Conservation (phyloP, 2,113 vertebrate genomes). For the Gobius niger region DNA sequence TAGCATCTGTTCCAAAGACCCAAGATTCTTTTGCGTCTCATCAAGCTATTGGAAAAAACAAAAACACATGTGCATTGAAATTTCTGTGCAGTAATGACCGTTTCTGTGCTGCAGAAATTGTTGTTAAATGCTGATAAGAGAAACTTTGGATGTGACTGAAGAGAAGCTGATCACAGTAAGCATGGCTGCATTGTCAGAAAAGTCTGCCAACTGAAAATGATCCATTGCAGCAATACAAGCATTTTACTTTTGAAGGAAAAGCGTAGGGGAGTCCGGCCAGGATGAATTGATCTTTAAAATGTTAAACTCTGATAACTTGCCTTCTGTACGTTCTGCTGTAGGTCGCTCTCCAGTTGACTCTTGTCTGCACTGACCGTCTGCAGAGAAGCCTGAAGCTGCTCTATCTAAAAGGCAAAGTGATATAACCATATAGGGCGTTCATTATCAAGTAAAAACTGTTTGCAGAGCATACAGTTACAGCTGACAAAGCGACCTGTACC, state of each 20-base stretch:
- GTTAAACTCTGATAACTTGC: constrained; percentile 16
- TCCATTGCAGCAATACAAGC: too few species aligned
- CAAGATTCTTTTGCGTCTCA: constrained; percentile 6
- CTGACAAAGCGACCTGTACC: constrained; percentile 8
- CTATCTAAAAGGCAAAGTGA: background rate
- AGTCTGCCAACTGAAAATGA: too few species aligned
- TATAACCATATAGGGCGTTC: background rate
- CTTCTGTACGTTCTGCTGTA: constrained; percentile 13
- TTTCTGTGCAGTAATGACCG: too few species aligned
- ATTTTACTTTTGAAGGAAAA: too few species aligned
- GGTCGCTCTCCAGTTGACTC: constrained; percentile 27
- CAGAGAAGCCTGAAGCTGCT: constrained; percentile 10
- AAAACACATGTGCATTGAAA: background rate
- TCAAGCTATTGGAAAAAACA: background rate
- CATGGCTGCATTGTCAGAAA: too few species aligned
- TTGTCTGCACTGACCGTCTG: constrained; percentile 27
- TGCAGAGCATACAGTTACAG: background rate
- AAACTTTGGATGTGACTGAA: too few species aligned
- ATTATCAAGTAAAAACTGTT: background rate
- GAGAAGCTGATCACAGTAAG: too few species aligned
- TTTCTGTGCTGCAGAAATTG: too few species aligned
- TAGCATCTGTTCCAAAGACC: constrained; percentile 31
- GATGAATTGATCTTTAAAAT: too few species aligned
- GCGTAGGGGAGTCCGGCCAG: too few species aligned
- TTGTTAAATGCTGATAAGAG: too few species aligned